phyloP scores from a whole-genome alignment of 30 jellyfish, hydroid and myxozoan genomes.

The Turritopsis dohrnii region DNA sequence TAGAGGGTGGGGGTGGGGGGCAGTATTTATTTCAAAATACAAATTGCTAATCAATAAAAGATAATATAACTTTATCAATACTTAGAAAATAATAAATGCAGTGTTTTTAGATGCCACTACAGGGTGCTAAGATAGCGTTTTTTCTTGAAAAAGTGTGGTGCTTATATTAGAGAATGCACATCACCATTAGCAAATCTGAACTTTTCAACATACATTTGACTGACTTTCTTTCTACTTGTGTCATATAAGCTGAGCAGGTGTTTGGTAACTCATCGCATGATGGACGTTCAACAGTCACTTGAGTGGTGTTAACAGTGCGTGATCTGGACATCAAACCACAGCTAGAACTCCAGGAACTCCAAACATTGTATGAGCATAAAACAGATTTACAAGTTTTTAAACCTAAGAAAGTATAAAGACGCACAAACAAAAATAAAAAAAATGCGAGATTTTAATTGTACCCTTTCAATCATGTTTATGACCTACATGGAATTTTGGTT shows the following conservation, averaged over 20 bases:
- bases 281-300: neutral
- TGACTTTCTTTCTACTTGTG: neutral
- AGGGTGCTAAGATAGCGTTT: too few species aligned
- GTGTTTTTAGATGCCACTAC: too few species aligned
- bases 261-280: constrained; percentile 5
- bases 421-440: neutral
- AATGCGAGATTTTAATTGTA: neutral
- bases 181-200: too few species aligned
- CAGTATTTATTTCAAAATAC: too few species aligned
- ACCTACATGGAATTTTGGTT: constrained; percentile 18
- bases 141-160: too few species aligned
- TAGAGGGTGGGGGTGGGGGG: too few species aligned
- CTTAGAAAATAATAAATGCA: too few species aligned
- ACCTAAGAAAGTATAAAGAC: neutral
- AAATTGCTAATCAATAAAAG: too few species aligned
- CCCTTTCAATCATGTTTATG: neutral
- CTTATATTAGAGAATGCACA: too few species aligned
- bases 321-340: constrained; percentile 40
- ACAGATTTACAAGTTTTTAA: constrained; percentile 1
- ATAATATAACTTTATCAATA: too few species aligned
- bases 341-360: constrained; percentile 65
- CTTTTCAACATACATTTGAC: neutral
- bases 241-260: neutral
- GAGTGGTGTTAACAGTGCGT: constrained; percentile 30
- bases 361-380: constrained; percentile 44